Conservation (phyloP, 1,140 invertebrate genomes). For the Conus ventricosus region DNA sequence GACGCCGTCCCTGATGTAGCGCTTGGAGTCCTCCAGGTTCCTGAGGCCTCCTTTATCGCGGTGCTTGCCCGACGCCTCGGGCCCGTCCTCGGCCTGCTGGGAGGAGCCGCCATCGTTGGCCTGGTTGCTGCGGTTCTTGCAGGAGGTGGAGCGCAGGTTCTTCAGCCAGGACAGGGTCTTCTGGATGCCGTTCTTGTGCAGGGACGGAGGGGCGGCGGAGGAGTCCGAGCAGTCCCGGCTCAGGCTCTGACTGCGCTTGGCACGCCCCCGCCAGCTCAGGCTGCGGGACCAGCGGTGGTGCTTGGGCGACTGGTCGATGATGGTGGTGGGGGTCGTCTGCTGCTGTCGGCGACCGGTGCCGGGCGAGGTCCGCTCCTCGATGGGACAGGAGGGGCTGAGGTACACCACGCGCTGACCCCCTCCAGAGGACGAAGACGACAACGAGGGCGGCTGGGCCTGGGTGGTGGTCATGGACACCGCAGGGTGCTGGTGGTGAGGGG, state of each 20-base stretch:
- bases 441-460: neutral
- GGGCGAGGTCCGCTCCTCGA: constrained; percentile 18
- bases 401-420: constrained; percentile 19
- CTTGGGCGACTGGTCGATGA: neutral
- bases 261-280: constrained; percentile 7
- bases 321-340: neutral
- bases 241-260: constrained; percentile 26
- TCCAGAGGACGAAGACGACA: neutral
- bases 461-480: neutral
- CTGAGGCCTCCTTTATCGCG: neutral
- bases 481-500: too few relatives aligned
- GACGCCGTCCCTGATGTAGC: neutral
- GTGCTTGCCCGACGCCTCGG: neutral
- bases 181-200: constrained; percentile 47
- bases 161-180: constrained; percentile 53
- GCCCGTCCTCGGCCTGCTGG: neutral
- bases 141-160: constrained; percentile 44
- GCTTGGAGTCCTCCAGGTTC: constrained; percentile 4
- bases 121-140: constrained; percentile 34
- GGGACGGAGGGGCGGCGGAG: constrained; percentile 9
- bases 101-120: neutral
- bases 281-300: constrained; percentile 19
- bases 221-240: neutral
- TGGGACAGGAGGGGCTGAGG: constrained; percentile 26
- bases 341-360: neutral